Conservation (phyloP, 2,113 vertebrate genomes). For the Tricholaema leucomelas region DNA sequence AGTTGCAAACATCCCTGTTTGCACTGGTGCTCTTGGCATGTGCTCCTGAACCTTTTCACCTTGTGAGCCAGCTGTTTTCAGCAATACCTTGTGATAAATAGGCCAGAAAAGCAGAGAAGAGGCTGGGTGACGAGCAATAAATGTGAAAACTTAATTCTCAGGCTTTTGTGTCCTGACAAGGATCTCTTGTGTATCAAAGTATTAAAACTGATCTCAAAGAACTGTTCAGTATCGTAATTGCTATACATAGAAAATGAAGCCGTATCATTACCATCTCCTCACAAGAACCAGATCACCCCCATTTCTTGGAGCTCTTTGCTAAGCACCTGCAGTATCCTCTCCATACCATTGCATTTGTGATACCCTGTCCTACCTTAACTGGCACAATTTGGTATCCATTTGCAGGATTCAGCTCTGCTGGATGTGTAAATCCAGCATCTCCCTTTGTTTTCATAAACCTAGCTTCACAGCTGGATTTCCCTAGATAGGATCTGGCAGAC, state of each 20-base stretch:
- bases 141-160: not conserved
- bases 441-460: not conserved
- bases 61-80: not conserved
- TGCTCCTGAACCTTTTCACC: not conserved
- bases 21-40: not conserved
- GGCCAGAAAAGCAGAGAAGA: not conserved
- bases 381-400: not conserved
- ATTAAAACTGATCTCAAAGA: not conserved
- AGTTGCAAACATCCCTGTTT: not conserved
- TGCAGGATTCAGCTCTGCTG: not conserved
- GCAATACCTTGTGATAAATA: not conserved
- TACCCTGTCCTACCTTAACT: not conserved
- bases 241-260: not conserved
- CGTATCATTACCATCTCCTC: not conserved
- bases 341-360: not conserved
- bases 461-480: not conserved
- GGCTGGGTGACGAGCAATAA: not conserved
- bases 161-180: not conserved
- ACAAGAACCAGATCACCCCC: not conserved
- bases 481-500: not conserved
- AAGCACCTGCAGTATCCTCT: not conserved
- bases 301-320: not conserved
- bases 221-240: not conserved
- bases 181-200: not conserved
- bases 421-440: not conserved